Conservation (phyloP, 2,888 invertebrate species). For the Stenurella melanura region DNA sequence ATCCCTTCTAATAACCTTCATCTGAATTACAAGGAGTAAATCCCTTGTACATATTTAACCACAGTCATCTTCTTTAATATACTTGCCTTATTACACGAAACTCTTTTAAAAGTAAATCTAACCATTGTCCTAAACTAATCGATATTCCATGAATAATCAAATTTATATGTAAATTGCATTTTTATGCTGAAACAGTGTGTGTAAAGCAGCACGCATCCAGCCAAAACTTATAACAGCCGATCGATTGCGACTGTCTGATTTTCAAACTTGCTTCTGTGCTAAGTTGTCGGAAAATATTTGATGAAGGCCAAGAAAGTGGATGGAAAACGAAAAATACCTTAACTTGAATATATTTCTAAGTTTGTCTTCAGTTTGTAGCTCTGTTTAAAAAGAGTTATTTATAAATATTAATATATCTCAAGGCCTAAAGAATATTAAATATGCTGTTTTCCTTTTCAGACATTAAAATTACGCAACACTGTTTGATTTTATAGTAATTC, state of each 20-base stretch:
- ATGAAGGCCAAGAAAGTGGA: slow-evolving; percentile 30
- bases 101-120: slow-evolving; percentile 4
- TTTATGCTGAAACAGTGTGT: slow-evolving; percentile 33
- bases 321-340: slow-evolving; percentile 29
- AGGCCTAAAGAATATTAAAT: not conserved
- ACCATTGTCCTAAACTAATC: slow-evolving; percentile 27
- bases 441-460: not conserved
- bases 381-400: not conserved
- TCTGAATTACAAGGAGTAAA: not conserved
- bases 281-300: slow-evolving; percentile 39
- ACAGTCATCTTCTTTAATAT: not conserved
- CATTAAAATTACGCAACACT: not conserved
- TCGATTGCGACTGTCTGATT: slow-evolving; percentile 40
- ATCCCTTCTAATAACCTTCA: not conserved
- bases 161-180: slow-evolving; percentile 38
- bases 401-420: slow-evolving; percentile 1
- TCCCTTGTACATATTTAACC: not conserved
- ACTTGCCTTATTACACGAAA: not conserved
- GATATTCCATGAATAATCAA: slow-evolving; percentile 37
- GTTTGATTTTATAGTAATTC: no score
- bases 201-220: slow-evolving; percentile 28
- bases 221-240: slow-evolving; percentile 33
- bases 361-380: slow-evolving; percentile 6
- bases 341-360: slow-evolving; percentile 16
- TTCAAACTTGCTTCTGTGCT: slow-evolving; percentile 40